Evolutionary conservation across 2,797 vertebrate genomes (phyloP).

Genomic region (Pseudopleuronectes americanus): DNA sequence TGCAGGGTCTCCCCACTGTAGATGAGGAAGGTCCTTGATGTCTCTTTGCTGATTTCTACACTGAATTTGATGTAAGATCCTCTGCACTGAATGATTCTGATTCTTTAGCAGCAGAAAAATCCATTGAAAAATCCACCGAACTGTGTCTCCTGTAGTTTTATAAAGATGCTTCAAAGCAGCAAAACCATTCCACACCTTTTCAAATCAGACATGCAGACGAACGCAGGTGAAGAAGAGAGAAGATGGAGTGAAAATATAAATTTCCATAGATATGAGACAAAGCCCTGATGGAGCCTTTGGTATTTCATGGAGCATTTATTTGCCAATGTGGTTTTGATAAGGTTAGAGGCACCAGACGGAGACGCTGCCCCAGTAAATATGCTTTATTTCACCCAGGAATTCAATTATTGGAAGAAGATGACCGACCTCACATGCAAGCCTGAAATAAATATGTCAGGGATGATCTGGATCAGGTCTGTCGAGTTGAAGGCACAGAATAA

Average conservation of each 20-base stretch:
- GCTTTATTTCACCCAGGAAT: conserved; percentile 48
- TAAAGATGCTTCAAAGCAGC: neutral
- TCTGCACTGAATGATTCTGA: too few relatives aligned
- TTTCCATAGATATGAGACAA: conserved; percentile 76
- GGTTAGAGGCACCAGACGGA: conserved; percentile 68
- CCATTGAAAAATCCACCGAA: too few relatives aligned
- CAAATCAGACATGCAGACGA: conserved; percentile 17
- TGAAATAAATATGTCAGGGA: conserved; percentile 55
- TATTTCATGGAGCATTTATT: conserved; percentile 65
- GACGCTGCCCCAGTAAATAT: conserved; percentile 52
- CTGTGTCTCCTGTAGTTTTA: too few relatives aligned
- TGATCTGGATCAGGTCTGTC: conserved; percentile 50
- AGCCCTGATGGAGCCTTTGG: conserved; percentile 52
- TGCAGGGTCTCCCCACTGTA: too few relatives aligned
- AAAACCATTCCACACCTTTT: neutral
- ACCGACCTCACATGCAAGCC: conserved; percentile 59
- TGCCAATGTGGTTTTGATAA: conserved; percentile 70
- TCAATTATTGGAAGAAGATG: conserved; percentile 68
- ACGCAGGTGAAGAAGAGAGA: conserved; percentile 27
- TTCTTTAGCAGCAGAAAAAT: too few relatives aligned
- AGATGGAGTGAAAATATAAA: conserved; percentile 46
- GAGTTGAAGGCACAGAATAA: conserved; percentile 48
- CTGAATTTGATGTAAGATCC: too few relatives aligned
- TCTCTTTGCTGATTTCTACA: too few relatives aligned
- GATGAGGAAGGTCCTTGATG: too few relatives aligned